Evolutionary conservation across 2,888 invertebrate species (phyloP).

Genomic region (Drosophila quasianomalipes): DNA sequence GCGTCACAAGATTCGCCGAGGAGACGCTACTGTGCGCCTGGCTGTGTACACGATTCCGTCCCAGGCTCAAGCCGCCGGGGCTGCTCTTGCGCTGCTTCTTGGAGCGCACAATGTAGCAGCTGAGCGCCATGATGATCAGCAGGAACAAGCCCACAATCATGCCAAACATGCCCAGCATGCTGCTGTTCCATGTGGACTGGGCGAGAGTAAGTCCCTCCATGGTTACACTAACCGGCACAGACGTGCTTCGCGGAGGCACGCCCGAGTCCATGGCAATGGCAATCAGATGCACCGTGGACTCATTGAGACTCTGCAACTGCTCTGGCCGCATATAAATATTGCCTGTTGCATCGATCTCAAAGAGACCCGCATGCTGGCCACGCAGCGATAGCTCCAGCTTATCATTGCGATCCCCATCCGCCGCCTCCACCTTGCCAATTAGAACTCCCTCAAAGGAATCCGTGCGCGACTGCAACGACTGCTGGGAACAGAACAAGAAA

Average conservation of each 20-base stretch:
- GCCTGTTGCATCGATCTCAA: constrained; percentile 83
- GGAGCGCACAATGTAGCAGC: constrained; percentile 92
- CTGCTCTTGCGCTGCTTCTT: constrained; percentile 81
- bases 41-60: constrained; percentile 84
- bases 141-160: constrained; percentile 90
- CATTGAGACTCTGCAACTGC: constrained; percentile 85
- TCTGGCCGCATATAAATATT: constrained; percentile 89
- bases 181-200: constrained; percentile 86
- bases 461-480: constrained; percentile 76
- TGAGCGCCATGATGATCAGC: constrained; percentile 90
- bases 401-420: constrained; percentile 94
- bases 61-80: constrained; percentile 74
- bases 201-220: constrained; percentile 86
- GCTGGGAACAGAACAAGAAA: constrained; percentile 63
- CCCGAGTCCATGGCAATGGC: constrained; percentile 95
- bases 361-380: constrained; percentile 88
- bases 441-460: constrained; percentile 85
- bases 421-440: constrained; percentile 91
- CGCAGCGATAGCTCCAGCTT: constrained; percentile 90
- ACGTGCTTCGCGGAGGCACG: constrained; percentile 91
- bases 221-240: constrained; percentile 89
- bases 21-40: constrained; percentile 84
- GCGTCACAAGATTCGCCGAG: constrained; percentile 84
- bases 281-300: constrained; percentile 90
- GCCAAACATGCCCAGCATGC: constrained; percentile 88